A percentile compares a stretch with the other conserved stretches of the same genome.
phyloP scores from a whole-genome alignment of 2,797 vertebrate species.

The Poeciliopsis presidionis region DNA sequence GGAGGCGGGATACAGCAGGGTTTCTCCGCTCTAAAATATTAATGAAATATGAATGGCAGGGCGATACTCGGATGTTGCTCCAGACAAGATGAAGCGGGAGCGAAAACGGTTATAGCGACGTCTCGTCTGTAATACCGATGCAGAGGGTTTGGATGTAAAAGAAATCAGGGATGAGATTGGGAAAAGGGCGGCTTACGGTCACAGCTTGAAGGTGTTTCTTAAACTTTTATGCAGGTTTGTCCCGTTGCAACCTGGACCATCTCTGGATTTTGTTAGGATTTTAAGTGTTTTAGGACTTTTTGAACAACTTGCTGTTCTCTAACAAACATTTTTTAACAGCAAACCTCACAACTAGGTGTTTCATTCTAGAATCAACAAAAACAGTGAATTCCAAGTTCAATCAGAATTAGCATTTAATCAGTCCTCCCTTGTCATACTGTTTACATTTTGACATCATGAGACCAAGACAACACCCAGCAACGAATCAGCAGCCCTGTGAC shows the following conservation, averaged over 20 bases:
- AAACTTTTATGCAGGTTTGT: background rate
- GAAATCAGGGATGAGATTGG: slow-evolving; percentile 19
- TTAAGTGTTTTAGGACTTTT: background rate
- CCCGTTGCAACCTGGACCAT: background rate
- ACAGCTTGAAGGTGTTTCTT: no score
- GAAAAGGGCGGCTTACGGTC: slow-evolving; percentile 9
- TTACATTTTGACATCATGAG: no score
- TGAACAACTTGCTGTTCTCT: no score
- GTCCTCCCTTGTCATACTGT: no score
- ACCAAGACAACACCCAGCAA: no score
- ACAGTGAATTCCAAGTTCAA: no score
- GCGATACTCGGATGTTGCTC: slow-evolving; percentile 9
- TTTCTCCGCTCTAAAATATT: slow-evolving; percentile 59
- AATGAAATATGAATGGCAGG: slow-evolving; percentile 61
- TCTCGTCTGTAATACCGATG: slow-evolving; percentile 53
- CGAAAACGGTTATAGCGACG: slow-evolving; percentile 32
- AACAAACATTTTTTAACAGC: no score
- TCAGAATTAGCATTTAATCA: no score
- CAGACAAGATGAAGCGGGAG: slow-evolving; percentile 2
- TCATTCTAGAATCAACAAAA: no score
- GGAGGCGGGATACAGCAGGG: slow-evolving; percentile 21
- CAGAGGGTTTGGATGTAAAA: slow-evolving; percentile 28
- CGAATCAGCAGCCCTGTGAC: no score
- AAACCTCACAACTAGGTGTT: no score
- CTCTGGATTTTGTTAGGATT: background rate